These are phyloP conservation scores for Valencia hispanica DNA, from an alignment of 2,797 vertebrate genomes.

Conservation along the genomic window DNA sequence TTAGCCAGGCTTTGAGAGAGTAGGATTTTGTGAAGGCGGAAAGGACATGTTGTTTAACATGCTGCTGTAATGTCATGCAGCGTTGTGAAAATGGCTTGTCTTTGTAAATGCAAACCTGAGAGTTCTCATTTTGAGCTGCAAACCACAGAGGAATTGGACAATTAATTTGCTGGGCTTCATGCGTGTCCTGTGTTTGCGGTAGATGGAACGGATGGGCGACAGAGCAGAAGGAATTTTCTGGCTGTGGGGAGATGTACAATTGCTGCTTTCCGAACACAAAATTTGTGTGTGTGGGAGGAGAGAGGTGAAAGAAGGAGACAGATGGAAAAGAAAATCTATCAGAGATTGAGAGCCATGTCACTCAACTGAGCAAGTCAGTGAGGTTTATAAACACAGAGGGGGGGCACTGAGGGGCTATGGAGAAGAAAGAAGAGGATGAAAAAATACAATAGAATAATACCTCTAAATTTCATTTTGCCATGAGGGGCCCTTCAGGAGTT, in stretches of 20 bases:
- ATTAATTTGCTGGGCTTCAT: constrained; percentile 55
- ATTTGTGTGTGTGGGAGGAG: constrained; percentile 34
- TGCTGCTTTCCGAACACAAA: constrained; percentile 42
- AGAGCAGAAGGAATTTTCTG: constrained; percentile 36
- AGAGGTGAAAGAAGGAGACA: constrained; percentile 22
- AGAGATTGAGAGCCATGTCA: constrained; percentile 57
- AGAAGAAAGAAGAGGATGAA: constrained; percentile 20
- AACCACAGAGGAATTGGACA: constrained; percentile 49
- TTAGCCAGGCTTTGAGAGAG: constrained; percentile 52
- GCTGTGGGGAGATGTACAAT: constrained; percentile 39
- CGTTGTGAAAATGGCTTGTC: constrained; percentile 57
- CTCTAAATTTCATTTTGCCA: constrained; percentile 35
- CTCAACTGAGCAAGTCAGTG: constrained; percentile 47
- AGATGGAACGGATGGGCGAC: constrained; percentile 37
- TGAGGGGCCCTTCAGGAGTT: constrained; percentile 23
- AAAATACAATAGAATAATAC: constrained; percentile 26
- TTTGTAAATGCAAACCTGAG: constrained; percentile 54
- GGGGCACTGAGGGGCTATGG: not conserved
- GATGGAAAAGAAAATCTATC: constrained; percentile 56
- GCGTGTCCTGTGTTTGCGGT: constrained; percentile 38
- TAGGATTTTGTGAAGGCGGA: constrained; percentile 49
- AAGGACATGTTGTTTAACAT: constrained; percentile 61
- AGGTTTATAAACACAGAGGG: constrained; percentile 41
- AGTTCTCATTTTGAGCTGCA: constrained; percentile 43
- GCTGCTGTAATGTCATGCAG: constrained; percentile 28